Base-by-base conservation (phyloP, 64 coral and sea anemone genomes). In the Stichodactyla helianthus region DNA sequence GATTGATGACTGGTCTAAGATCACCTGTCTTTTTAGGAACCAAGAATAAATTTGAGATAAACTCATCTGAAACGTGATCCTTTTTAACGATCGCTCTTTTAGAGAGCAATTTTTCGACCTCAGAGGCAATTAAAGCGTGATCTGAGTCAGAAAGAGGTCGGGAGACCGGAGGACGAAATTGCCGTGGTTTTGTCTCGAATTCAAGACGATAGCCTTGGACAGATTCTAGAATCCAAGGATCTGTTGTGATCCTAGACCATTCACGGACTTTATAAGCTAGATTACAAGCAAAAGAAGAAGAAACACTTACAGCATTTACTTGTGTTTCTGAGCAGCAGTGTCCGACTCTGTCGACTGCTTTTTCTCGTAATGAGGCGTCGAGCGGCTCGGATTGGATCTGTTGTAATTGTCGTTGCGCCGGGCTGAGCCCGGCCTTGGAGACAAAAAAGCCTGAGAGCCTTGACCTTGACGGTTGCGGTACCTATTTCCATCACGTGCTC, bases 231-330 rank as follows among this genome's bases (percentile, higher is more conserved):
- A 87, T 59, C 86, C 86, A 77, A 19, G 19, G 44, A 35, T 77
- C 6, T 35, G 64, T 50, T 9, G 59, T 86, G 62, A 71, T 86
- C 62, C 62, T 86, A 61, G 84, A 86, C 84, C 84, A 86, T 67
- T 86, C 20, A 62, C 62, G 16, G n/a, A 61, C 55, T 52, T 52
- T 86, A 18, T 59, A 18, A 68, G 61, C 85, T 76, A 71, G 44
- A 68, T 71, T 68, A 67, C 60, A 59, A 78, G n/a, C 50, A n/a
- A n/a, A n/a, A 20, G 86, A 77, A 31, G 61, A 50, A 89, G 2
- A 89, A 52, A 59, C 79, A 82, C 62, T 89, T 54, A 67, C 16
- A 86, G 62, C 52, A 13, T n/a, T 76, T 86, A 14, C 85, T 86
- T 52, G 83, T 31, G 28, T 31, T 31, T 31, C 28, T 31, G 79